phyloP scores from a whole-genome alignment of 2,113 vertebrate genomes.

The Manacus vitellinus region DNA sequence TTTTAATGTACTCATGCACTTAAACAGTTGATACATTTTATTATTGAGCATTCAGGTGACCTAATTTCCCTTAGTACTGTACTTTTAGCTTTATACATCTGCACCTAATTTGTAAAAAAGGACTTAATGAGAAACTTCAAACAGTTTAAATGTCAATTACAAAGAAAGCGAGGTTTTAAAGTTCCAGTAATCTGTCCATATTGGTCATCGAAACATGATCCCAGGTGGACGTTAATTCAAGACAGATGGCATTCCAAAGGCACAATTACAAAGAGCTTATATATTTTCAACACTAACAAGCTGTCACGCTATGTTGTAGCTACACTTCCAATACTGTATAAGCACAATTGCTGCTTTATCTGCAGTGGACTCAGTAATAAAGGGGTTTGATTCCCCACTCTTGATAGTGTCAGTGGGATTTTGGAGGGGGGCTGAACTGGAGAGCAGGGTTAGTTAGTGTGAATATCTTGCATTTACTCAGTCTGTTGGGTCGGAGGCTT shows the following conservation, averaged over 20 bases:
- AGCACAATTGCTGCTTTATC: conserved; percentile 53
- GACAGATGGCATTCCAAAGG: conserved; percentile 91
- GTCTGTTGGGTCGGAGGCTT: accelerated
- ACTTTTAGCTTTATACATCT: conserved; percentile 81
- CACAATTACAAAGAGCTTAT: conserved; percentile 84
- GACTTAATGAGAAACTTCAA: conserved; percentile 91
- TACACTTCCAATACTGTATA: conserved; percentile 59
- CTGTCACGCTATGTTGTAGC: conserved; percentile 74
- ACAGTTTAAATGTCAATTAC: conserved; percentile 91
- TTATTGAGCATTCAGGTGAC: conserved; percentile 74
- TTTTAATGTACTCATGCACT: conserved; percentile 60
- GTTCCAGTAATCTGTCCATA: conserved; percentile 84
- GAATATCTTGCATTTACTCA: neutral
- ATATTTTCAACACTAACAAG: conserved; percentile 83
- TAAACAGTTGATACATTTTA: conserved; percentile 72
- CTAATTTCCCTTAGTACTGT: conserved; percentile 77
- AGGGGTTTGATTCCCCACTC: neutral
- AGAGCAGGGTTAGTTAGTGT: neutral
- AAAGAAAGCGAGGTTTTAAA: conserved; percentile 85
- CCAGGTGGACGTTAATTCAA: conserved; percentile 92
- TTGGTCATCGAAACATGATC: conserved; percentile 85
- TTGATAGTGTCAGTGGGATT: neutral
- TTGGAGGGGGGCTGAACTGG: neutral
- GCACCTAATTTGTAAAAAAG: conserved; percentile 83
- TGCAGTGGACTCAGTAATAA: neutral